Evolutionary conservation across 2,113 vertebrate species (phyloP).

Genomic region (Orthonyx spaldingii): DNA sequence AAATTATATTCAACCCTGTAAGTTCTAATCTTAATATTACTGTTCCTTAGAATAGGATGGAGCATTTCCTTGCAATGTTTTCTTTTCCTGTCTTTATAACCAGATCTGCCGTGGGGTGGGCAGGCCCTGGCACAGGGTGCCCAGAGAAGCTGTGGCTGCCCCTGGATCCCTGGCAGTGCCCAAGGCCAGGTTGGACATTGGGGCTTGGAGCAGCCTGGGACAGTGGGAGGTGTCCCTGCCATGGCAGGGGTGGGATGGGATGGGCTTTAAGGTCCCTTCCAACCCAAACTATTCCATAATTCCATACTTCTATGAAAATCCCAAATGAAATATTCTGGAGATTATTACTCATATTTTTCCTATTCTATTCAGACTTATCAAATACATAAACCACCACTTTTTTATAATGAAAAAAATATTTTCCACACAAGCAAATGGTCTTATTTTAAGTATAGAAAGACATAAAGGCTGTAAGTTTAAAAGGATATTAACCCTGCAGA

Average conservation of each 20-base stretch:
- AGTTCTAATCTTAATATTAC: not conserved
- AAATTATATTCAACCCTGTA: accelerated
- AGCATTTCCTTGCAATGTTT: not conserved
- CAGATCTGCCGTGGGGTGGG: not conserved
- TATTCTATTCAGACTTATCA: not conserved
- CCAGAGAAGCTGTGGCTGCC: no score
- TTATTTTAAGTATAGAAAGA: not conserved
- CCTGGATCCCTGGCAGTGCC: not conserved
- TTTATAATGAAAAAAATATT: not conserved
- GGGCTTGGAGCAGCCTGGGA: not conserved
- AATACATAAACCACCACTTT: not conserved
- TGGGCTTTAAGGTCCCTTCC: not conserved
- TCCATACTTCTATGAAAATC: not conserved
- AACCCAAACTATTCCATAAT: not conserved
- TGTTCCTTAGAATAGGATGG: not conserved
- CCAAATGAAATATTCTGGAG: not conserved
- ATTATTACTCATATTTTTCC: not conserved
- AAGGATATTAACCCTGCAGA: not conserved
- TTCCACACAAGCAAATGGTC: not conserved
- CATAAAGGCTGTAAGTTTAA: not conserved
- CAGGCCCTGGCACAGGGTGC: no score
- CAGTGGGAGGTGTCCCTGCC: not conserved
- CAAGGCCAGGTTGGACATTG: not conserved
- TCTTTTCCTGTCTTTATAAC: not conserved
- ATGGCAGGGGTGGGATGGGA: accelerated